phyloP scores from a whole-genome alignment of 2,797 vertebrate species.

The Falco concolor region DNA sequence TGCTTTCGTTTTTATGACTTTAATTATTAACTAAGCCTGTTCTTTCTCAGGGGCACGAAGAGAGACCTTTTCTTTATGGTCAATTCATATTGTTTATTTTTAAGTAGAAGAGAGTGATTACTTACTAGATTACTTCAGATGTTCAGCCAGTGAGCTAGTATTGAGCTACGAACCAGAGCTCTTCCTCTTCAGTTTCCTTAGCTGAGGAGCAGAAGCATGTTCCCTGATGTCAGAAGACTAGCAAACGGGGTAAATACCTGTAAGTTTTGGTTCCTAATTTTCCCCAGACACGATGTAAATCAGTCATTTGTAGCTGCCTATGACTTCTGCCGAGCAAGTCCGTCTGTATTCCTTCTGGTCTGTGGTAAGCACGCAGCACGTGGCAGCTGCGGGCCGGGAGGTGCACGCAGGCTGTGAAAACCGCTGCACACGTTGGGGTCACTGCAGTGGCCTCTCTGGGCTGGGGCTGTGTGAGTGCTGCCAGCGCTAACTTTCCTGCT shows the following conservation, averaged over 20 bases:
- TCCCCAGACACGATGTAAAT: accelerated
- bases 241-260: not conserved
- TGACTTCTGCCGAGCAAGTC: not conserved
- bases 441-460: not conserved
- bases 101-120: not conserved
- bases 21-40: not conserved
- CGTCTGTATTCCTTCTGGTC: not conserved
- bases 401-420: not conserved
- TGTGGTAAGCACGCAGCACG: not conserved
- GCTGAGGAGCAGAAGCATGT: not conserved
- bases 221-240: not conserved
- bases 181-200: not conserved
- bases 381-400: not conserved
- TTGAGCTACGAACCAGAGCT: not conserved
- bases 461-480: not conserved
- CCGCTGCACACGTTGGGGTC: not conserved
- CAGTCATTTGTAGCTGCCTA: not conserved
- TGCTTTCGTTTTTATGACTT: not conserved
- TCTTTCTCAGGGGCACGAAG: not conserved
- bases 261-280: not conserved
- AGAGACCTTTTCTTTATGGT: not conserved
- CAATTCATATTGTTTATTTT: not conserved
- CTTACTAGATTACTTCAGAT: not conserved
- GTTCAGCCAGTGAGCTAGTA: not conserved
- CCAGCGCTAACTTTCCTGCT: not conserved